Percentiles rank a stretch among this genome's conserved stretches.
Evolutionary conservation across 2,113 vertebrate species (phyloP).

Genomic region (Isichthys henryi): DNA sequence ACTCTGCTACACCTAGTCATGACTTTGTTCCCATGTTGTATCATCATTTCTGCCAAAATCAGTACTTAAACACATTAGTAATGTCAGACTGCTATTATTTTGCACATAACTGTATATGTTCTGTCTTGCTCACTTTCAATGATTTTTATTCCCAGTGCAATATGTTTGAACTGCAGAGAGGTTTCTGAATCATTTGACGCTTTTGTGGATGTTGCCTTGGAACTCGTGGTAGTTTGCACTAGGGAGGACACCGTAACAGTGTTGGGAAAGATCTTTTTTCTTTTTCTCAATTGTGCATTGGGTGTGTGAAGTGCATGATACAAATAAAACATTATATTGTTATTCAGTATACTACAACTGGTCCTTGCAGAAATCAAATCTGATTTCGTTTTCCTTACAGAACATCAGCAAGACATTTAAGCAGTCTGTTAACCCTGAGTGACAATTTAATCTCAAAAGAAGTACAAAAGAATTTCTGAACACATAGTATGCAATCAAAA

Average conservation of each 20-base stretch:
- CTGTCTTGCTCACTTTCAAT: neutral
- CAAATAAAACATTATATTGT: neutral
- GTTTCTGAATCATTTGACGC: constrained; percentile 91
- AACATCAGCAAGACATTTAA: constrained; percentile 82
- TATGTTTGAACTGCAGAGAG: constrained; percentile 88
- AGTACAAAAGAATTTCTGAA: neutral
- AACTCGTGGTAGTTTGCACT: constrained; percentile 75
- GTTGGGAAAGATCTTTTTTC: neutral
- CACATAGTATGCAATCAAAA: neutral
- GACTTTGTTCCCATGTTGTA: too few species aligned
- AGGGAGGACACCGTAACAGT: neutral
- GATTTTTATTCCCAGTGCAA: constrained; percentile 76
- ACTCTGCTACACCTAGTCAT: too few species aligned
- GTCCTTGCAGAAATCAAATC: neutral
- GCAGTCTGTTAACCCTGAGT: constrained; percentile 89
- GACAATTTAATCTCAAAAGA: constrained; percentile 32
- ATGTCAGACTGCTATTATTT: too few species aligned
- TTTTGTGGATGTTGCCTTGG: constrained; percentile 81
- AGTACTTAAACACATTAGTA: too few species aligned
- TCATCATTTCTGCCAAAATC: too few species aligned
- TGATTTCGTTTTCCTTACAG: constrained; percentile 39
- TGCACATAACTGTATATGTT: too few species aligned
- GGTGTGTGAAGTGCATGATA: neutral
- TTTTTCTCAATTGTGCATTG: neutral
- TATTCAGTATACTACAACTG: neutral